Evolutionary conservation across 1,140 invertebrate genomes (phyloP).

Genomic region (Bradysia coprophila): DNA sequence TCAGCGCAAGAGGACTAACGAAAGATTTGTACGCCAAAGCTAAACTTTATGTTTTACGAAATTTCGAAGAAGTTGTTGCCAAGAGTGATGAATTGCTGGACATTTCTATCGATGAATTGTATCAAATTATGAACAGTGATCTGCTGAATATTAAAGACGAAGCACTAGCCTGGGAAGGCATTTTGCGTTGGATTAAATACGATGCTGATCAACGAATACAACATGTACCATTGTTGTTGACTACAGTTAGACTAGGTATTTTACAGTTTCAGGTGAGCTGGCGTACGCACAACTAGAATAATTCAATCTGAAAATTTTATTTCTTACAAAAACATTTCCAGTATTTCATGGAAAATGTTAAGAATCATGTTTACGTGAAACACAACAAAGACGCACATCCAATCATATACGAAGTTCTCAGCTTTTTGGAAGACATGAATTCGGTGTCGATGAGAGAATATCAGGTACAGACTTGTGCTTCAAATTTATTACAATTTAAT

Average conservation of each 20-base stretch:
- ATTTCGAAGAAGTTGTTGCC: no score
- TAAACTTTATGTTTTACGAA: no score
- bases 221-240: constrained; percentile 53
- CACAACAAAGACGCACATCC: neutral
- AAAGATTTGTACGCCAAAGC: no score
- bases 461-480: no score
- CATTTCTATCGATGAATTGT: constrained; percentile 45
- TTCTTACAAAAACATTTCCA: no score
- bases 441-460: neutral
- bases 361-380: neutral
- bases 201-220: constrained; percentile 37
- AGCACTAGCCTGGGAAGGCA: constrained; percentile 34
- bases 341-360: neutral
- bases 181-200: constrained; percentile 34
- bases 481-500: no score
- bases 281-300: no score
- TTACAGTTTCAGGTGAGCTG: no score
- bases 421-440: neutral
- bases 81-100: constrained; percentile 53
- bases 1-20: no score
- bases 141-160: constrained; percentile 47
- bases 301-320: no score
- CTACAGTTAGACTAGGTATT: no score
- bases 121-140: constrained; percentile 49
- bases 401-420: neutral